A percentile compares a stretch with the other conserved stretches of the same genome.
These are phyloP conservation scores for Cheilosia vulpina DNA, from an alignment of 2,888 invertebrate genomes.

Conservation along the genomic window DNA sequence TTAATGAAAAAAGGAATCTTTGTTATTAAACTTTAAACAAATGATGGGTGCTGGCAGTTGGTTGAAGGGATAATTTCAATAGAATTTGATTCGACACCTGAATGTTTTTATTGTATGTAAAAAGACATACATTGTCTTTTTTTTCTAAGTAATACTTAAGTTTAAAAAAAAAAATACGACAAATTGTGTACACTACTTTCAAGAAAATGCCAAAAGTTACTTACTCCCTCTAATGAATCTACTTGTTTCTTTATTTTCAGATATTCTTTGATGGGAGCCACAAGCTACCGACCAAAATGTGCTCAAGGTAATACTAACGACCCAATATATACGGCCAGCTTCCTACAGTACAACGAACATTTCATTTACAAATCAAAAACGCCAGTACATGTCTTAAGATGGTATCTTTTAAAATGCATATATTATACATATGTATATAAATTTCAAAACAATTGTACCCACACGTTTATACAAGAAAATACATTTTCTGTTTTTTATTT, in stretches of 20 bases:
- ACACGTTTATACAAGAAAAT: neutral
- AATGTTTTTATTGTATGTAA: too few relatives aligned
- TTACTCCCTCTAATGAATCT: neutral
- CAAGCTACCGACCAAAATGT: neutral
- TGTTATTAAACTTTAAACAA: too few relatives aligned
- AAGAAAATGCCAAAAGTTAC: neutral
- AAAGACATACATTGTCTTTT: too few relatives aligned
- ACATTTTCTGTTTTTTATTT: neutral
- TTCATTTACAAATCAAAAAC: neutral
- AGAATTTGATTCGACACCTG: too few relatives aligned
- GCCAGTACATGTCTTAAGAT: conserved; percentile 19
- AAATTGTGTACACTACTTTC: too few relatives aligned
- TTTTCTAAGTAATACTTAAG: too few relatives aligned
- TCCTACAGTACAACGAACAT: conserved; percentile 37
- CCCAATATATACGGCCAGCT: conserved; percentile 1
- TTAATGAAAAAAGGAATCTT: too few relatives aligned
- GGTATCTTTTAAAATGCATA: conserved; percentile 9
- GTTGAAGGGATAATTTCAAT: too few relatives aligned
- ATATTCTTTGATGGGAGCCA: neutral
- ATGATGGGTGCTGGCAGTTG: too few relatives aligned
- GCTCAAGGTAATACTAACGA: neutral
- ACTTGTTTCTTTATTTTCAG: neutral
- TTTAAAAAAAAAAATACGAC: too few relatives aligned
- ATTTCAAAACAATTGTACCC: neutral
- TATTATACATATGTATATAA: neutral